Conservation (phyloP, 2,113 vertebrate species). For the Coregonus clupeaformis region DNA sequence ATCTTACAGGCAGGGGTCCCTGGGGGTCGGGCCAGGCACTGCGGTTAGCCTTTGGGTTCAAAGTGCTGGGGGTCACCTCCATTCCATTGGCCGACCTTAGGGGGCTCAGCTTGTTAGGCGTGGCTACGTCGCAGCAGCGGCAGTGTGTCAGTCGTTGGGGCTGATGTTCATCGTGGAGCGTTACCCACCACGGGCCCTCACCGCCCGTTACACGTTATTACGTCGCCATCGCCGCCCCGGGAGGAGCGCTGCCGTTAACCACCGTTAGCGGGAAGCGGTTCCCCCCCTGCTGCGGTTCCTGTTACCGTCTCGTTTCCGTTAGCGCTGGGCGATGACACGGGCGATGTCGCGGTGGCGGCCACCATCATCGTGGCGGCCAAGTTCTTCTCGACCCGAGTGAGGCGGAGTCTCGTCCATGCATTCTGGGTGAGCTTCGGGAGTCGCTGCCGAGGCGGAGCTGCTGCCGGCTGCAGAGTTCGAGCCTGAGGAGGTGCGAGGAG, state of each 20-base stretch:
- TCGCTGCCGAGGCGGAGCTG: constrained; percentile 76
- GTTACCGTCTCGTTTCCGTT: constrained; percentile 78
- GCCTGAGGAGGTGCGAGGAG: no score
- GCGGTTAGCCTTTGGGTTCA: constrained; percentile 93
- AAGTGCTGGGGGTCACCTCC: constrained; percentile 93
- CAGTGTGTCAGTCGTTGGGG: constrained; percentile 33
- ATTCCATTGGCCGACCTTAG: constrained; percentile 81
- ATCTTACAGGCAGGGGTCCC: constrained; percentile 65
- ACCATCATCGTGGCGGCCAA: constrained; percentile 69
- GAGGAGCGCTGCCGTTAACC: constrained; percentile 52
- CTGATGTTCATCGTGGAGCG: constrained; percentile 82
- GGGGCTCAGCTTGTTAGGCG: constrained; percentile 54
- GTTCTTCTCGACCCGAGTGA: constrained; percentile 89
- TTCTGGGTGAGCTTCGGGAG: constrained; percentile 91
- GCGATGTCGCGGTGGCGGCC: neutral
- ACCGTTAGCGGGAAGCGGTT: constrained; percentile 50
- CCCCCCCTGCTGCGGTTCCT: constrained; percentile 44
- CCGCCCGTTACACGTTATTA: constrained; percentile 87
- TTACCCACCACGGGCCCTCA: constrained; percentile 76
- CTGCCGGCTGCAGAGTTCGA: constrained; percentile 68
- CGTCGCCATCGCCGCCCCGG: constrained; percentile 63
- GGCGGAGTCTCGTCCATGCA: constrained; percentile 90
- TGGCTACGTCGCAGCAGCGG: constrained; percentile 48
- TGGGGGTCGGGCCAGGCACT: constrained; percentile 90
- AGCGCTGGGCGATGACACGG: constrained; percentile 46